Evolutionary conservation across 2,888 invertebrate genomes (phyloP).

Genomic region (Platynereis dumerilii): DNA sequence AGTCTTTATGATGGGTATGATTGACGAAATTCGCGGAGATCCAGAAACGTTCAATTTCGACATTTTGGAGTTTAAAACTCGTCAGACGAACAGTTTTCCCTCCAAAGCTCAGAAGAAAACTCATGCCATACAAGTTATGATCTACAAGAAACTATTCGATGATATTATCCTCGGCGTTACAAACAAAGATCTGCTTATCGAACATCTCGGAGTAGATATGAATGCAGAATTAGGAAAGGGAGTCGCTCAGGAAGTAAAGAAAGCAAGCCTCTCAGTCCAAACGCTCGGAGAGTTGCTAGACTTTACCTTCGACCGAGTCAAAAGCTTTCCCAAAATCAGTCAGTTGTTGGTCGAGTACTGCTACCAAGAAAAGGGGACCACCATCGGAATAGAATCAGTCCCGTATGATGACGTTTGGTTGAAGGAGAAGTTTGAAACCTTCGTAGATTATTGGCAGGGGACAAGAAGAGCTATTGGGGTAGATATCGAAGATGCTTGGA

Average conservation of each 20-base stretch:
- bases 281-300: conserved; percentile 42
- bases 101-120: conserved; percentile 47
- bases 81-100: conserved; percentile 39
- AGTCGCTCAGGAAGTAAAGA: conserved; percentile 37
- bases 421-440: conserved; percentile 33
- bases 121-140: conserved; percentile 51
- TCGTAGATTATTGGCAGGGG: conserved; percentile 50
- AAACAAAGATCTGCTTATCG: conserved; percentile 41
- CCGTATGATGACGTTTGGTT: conserved; percentile 43
- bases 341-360: conserved; percentile 51
- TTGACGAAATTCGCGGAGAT: conserved; percentile 57
- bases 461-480: conserved; percentile 48
- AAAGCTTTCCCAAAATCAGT: conserved; percentile 47
- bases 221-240: conserved; percentile 42
- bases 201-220: conserved; percentile 44
- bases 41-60: conserved; percentile 47
- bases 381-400: conserved; percentile 41
- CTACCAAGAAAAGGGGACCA: conserved; percentile 46
- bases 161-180: conserved; percentile 50
- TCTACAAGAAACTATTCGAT: conserved; percentile 57
- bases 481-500: conserved; percentile 61
- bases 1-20: conserved; percentile 52
- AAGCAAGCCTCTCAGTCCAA: background rate
- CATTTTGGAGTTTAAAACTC: conserved; percentile 54
- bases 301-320: conserved; percentile 40